Percentiles rank a stretch among this genome's conserved stretches.
phyloP scores from a whole-genome alignment of 2,113 vertebrate species.

The Leucoraja erinaceus region DNA sequence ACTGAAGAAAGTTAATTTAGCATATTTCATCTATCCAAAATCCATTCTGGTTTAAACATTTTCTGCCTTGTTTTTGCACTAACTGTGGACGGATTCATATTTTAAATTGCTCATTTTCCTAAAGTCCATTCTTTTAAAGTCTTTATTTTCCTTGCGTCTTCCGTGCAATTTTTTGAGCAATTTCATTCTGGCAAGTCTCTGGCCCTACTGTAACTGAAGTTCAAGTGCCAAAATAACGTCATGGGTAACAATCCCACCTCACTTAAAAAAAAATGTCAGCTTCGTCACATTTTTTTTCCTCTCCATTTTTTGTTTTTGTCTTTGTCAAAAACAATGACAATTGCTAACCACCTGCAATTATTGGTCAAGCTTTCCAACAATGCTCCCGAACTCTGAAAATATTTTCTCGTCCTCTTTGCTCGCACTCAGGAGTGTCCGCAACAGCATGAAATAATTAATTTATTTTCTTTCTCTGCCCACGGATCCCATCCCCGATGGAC shows the following conservation, averaged over 20 bases:
- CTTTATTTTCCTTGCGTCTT: background rate
- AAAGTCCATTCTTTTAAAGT: background rate
- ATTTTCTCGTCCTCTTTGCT: background rate
- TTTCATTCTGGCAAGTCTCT: background rate
- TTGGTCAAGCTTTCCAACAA: background rate
- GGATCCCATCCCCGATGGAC: background rate
- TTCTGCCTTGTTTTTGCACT: too few relatives aligned
- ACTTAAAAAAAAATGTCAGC: background rate
- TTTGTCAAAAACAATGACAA: background rate
- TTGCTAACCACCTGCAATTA: background rate
- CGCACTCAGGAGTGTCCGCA: background rate
- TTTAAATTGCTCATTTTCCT: background rate
- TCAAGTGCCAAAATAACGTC: background rate
- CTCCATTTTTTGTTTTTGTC: background rate
- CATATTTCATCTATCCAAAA: background rate
- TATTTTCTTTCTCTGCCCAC: background rate
- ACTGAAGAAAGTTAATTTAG: background rate
- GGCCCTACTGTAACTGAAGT: background rate
- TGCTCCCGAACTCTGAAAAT: background rate
- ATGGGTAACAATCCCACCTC: background rate
- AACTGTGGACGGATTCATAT: background rate
- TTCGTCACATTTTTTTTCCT: background rate
- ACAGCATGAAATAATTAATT: background rate
- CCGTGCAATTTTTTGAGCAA: background rate
- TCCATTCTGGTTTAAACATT: background rate